Conservation (phyloP, 1,140 invertebrate genomes). For the Vanessa atalanta region DNA sequence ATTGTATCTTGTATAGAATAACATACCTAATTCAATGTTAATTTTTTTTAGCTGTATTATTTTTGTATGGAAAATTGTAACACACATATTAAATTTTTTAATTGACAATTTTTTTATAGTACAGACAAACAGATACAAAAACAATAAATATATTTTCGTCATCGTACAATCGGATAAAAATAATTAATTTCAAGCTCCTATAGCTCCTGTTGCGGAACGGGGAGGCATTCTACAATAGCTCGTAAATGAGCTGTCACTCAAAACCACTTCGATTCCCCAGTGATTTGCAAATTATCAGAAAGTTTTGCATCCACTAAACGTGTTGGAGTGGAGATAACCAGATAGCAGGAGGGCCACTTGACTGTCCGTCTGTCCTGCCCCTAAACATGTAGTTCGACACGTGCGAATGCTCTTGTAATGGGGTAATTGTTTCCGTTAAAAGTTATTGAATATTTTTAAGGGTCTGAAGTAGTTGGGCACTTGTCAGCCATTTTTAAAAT, state of each 20-base stretch:
- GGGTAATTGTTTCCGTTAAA: slow-evolving; percentile 19
- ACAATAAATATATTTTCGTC: no score
- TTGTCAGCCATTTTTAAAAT: neutral
- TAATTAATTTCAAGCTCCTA: neutral
- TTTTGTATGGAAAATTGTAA: no score
- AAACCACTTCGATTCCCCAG: slow-evolving; percentile 14
- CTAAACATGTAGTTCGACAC: slow-evolving; percentile 39
- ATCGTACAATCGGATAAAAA: no score
- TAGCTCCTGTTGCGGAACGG: neutral
- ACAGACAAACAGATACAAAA: no score
- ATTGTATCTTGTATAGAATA: no score
- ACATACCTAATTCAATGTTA: no score
- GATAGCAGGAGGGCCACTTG: slow-evolving; percentile 52
- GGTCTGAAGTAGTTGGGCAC: neutral
- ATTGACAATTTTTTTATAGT: no score
- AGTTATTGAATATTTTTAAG: slow-evolving; percentile 8
- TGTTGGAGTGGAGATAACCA: slow-evolving; percentile 57
- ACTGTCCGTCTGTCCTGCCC: slow-evolving; percentile 39
- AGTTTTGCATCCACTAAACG: slow-evolving; percentile 42
- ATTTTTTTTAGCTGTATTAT: no score
- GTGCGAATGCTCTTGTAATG: slow-evolving; percentile 27
- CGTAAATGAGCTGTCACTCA: neutral
- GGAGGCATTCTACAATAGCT: neutral
- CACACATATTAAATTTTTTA: no score
- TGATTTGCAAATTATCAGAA: slow-evolving; percentile 22